Conservation (phyloP, 2,888 invertebrate species). For the Drosophila aldrichi region DNA sequence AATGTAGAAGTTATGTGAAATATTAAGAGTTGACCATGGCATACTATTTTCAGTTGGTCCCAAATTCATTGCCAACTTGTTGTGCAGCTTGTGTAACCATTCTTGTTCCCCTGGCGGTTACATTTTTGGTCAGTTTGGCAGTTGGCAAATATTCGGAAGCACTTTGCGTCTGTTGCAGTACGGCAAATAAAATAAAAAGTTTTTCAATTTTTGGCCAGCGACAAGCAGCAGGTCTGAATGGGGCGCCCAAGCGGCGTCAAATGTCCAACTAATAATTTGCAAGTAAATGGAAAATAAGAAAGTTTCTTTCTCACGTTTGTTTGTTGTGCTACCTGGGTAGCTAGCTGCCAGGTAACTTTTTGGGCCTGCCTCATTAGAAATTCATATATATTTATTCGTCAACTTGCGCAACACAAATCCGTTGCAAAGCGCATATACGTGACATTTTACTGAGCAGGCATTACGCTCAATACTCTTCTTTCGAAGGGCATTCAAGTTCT, state of each 20-base stretch:
- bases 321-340: constrained; percentile 28
- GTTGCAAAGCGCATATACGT: constrained; percentile 49
- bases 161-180: constrained; percentile 29
- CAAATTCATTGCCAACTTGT: constrained; percentile 31
- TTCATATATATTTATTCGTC: constrained; percentile 71
- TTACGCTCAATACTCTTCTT: neutral
- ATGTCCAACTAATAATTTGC: constrained; percentile 72
- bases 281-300: constrained; percentile 44
- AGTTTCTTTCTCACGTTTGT: constrained; percentile 6
- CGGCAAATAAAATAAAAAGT: constrained; percentile 53
- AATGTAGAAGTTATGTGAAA: neutral
- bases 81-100: constrained; percentile 14
- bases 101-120: neutral
- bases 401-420: constrained; percentile 57
- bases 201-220: constrained; percentile 54
- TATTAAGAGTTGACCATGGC: neutral
- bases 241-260: constrained; percentile 58
- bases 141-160: constrained; percentile 12
- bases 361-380: constrained; percentile 55
- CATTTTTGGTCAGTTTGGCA: neutral
- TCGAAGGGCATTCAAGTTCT: neutral
- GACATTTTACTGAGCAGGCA: constrained; percentile 45
- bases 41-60: neutral
- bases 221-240: constrained; percentile 35
- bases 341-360: constrained; percentile 9